phyloP scores from a whole-genome alignment of 2,797 vertebrate genomes.

The Masticophis lateralis region DNA sequence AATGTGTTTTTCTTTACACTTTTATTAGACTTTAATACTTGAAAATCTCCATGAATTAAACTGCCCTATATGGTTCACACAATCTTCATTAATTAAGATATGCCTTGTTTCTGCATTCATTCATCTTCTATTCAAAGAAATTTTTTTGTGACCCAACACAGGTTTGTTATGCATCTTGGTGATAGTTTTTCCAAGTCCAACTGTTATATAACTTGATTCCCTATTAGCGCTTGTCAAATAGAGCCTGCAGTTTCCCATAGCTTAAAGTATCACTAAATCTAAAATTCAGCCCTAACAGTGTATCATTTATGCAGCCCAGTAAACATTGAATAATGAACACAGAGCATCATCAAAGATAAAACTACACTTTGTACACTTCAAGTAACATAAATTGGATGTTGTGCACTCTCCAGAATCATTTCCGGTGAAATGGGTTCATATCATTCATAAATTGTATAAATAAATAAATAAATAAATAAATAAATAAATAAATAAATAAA shows the following conservation, averaged over 20 bases:
- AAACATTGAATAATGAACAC: background rate
- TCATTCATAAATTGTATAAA: background rate
- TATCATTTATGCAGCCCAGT: background rate
- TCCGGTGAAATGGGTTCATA: background rate
- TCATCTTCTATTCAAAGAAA: background rate
- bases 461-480: background rate
- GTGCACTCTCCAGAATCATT: background rate
- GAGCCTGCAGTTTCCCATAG: background rate
- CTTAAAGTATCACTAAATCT: background rate
- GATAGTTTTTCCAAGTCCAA: background rate
- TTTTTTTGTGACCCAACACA: background rate
- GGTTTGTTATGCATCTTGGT: background rate
- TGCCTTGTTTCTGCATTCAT: background rate
- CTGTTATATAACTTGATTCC: background rate
- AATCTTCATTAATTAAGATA: background rate
- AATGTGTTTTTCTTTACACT: background rate
- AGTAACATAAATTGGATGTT: background rate
- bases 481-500: background rate
- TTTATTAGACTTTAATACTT: background rate
- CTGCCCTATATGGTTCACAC: background rate
- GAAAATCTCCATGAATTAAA: background rate
- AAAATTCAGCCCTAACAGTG: background rate
- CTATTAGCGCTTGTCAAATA: background rate
- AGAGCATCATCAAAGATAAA: background rate
- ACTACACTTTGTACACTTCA: background rate